Conservation (phyloP, 2,888 invertebrate species). For the Steinernema carpocapsae region DNA sequence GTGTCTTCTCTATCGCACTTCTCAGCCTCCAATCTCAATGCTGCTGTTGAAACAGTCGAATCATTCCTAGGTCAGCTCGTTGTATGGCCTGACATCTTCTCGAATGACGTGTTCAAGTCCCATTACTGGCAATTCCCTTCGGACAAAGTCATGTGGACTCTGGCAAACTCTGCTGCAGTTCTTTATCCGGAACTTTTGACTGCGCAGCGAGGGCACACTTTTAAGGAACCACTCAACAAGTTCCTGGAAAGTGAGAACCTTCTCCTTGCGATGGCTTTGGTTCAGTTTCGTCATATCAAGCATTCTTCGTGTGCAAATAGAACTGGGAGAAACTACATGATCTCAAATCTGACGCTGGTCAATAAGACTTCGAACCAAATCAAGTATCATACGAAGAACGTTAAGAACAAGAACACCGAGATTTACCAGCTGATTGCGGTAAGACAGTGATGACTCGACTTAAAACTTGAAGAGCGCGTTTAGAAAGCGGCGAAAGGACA, state of each 20-base stretch:
- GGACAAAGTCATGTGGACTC: slow-evolving; percentile 26
- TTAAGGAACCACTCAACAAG: slow-evolving; percentile 14
- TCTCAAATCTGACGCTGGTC: neutral
- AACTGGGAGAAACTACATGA: neutral
- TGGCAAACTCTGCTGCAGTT: slow-evolving; percentile 11
- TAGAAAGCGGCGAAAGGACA: slow-evolving; percentile 20
- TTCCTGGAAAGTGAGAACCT: slow-evolving; percentile 18
- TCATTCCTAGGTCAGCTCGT: neutral
- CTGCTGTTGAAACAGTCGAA: slow-evolving; percentile 16
- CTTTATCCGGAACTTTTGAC: slow-evolving; percentile 7
- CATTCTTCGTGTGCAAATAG: slow-evolving; percentile 25
- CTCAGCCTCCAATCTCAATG: neutral
- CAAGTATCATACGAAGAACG: slow-evolving; percentile 27
- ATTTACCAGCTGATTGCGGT: slow-evolving; percentile 25
- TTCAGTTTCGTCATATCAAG: slow-evolving; percentile 12
- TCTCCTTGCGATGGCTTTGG: slow-evolving; percentile 1
- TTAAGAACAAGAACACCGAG: neutral
- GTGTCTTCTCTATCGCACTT: slow-evolving; percentile 4
- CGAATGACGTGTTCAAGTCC: slow-evolving; percentile 28
- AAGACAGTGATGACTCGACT: neutral
- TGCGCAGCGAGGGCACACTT: neutral
- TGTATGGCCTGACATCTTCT: slow-evolving; percentile 28
- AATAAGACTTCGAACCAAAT: slow-evolving; percentile 21
- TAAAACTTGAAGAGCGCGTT: neutral
- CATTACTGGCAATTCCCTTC: slow-evolving; percentile 26